Base-by-base conservation (phyloP, 2,888 invertebrate genomes). In the Pheosia gnoma region DNA sequence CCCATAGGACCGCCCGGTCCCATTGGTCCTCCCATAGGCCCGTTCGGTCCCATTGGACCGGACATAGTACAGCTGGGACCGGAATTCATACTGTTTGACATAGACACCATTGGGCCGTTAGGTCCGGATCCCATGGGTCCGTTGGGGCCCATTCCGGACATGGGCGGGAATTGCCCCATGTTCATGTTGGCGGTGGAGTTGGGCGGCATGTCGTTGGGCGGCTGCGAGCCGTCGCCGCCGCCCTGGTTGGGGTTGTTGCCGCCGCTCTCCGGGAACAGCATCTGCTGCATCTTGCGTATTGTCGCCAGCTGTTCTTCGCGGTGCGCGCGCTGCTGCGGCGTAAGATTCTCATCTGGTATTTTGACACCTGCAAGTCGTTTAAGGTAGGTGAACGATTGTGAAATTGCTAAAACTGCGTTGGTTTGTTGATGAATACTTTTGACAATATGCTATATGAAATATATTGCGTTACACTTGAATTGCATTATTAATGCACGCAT, bases 281-380 rank as follows among this genome's bases (percentile, higher is more conserved):
- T 96, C 86, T 98, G 97, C 78, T 98, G 97, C 96, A 99, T 98
- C 94, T 98, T 98, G 68, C 97, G 93, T 61, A 99, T 95, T 65
- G 97, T 98, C 5, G 98, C 98, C 58, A 99, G 93, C 81, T 98
- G 97, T 81, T 98, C 98, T 89, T 98, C 98, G 65, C 99, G 95
- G 85, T 98, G 98, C 69, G 98, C 98, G 61, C 98, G 95, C 87
- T 99, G 99, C 86, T 99, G 98, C 47, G 99, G 98, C 60, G 99
- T 99, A 77, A 99, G 94, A 90, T 98, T 98, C 91, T 99, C 99
- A 90, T 98, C 98, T 75, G 98, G 98, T 82, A 98, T 97, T 95
- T 98, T 98, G 57, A 98, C 97, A 75, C 96, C 95, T 94, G 87
- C 71, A 51, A 56, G 36, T 37, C 25, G 25, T 25, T 25, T 25